phyloP scores from a whole-genome alignment of 2,888 invertebrate species.

The Caenorhabditis japonica region DNA sequence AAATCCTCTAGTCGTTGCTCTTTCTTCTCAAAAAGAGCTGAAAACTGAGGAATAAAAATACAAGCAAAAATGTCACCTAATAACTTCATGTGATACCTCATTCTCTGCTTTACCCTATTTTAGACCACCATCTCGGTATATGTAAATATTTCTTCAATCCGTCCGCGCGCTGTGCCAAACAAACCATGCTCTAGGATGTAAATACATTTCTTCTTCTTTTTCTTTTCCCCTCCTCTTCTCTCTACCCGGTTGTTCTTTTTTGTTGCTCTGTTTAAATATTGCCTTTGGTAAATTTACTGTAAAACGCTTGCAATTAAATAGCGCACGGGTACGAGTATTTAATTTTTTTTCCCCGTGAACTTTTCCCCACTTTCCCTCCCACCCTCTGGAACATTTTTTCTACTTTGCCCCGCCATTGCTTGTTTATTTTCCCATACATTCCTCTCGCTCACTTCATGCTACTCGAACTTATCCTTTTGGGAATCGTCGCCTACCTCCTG shows the following conservation, averaged over 20 bases:
- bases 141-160: conserved; percentile 26
- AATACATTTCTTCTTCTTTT: conserved; percentile 3
- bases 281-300: conserved; percentile 31
- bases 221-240: conserved; percentile 4
- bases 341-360: conserved; percentile 4
- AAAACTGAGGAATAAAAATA: too few relatives aligned
- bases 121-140: too few relatives aligned
- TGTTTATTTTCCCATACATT: not conserved
- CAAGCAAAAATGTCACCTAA: not conserved
- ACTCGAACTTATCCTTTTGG: conserved; percentile 38
- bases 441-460: conserved; percentile 26
- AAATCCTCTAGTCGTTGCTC: conserved; percentile 18
- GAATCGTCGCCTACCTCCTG: conserved; percentile 34
- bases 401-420: conserved; percentile 8
- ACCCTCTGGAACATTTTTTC: not conserved
- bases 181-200: conserved; percentile 1
- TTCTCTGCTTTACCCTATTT: not conserved
- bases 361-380: conserved; percentile 3
- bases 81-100: not conserved
- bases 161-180: conserved; percentile 11
- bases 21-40: too few relatives aligned
- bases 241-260: conserved; percentile 20
- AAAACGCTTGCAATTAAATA: conserved; percentile 18
- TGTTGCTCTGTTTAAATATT: conserved; percentile 8
- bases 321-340: conserved; percentile 36